Base-by-base conservation (phyloP, 2,888 invertebrate species). In the Andrena minutula region DNA sequence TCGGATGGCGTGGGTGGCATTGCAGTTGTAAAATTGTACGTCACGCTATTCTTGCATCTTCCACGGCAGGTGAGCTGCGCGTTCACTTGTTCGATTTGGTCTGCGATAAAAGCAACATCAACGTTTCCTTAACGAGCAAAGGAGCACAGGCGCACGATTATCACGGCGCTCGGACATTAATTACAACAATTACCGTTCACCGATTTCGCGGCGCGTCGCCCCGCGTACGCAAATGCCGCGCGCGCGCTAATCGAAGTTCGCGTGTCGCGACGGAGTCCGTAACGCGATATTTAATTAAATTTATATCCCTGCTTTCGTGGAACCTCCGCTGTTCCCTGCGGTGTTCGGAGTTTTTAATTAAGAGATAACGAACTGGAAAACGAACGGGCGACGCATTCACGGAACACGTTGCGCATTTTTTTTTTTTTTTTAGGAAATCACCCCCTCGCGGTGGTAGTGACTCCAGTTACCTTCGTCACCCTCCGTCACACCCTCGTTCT, bases 31-130 rank as follows among this genome's bases (percentile, higher is more conserved):
- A 83, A 77, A 47, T 77, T 82, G 30, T 75, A 81, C 63, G 85
- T 75, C 2, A 78, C 4, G 5, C 79, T 74, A 82, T 89, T 85
- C 63, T 82, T 86, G 78, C 94, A 94, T 71, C 92, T 92, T 47
- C 92, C 92, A 1, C 88, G 90, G 66, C 94, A 94, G 58, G 86
- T 92, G 81, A 92, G 93, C 72, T 88, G 87, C 8, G 91, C 90
- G 75, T 93, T 92, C 41, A 92, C 89, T 12, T 90, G 84, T 86
- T 94, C 94, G 61, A 92, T 84, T 89, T 93, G 92, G 90, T 94
- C 94, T 93, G 76, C 6, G 79, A 75, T 65, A 76, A 41, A 79
- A 47, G 73, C 51, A 56, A 10, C 23, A 56, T 23, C 23, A 56
- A 41, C 41, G 41, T 41, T 41, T 16, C 12, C 23, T 56, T 26